Conservation (phyloP, 2,113 vertebrate species). For the Apeltes quadracus region DNA sequence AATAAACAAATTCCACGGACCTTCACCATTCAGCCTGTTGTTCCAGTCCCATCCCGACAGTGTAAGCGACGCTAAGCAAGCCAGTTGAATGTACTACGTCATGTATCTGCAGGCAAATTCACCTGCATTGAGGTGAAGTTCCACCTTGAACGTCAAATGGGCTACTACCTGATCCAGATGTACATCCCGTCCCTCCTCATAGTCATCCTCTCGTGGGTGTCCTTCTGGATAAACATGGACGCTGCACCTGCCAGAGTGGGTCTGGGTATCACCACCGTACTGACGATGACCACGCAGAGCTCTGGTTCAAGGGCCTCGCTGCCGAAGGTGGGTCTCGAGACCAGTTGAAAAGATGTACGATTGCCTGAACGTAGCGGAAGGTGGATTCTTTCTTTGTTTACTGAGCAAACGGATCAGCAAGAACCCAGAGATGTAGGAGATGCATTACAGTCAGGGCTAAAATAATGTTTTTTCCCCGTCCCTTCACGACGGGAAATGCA, state of each 20-base stretch:
- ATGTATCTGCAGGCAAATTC: conserved; percentile 84
- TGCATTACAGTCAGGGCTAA: too few species aligned
- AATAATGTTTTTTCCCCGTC: too few species aligned
- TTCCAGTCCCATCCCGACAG: neutral
- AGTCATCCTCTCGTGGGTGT: conserved; percentile 94
- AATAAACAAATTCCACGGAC: conserved; percentile 19
- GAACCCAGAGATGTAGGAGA: too few species aligned
- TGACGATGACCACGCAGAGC: conserved; percentile 95
- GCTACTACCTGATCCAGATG: conserved; percentile 97
- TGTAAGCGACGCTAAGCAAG: neutral
- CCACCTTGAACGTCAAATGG: conserved; percentile 94
- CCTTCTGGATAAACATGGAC: conserved; percentile 97
- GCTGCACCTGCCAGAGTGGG: conserved; percentile 90
- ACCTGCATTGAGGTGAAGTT: conserved; percentile 96
- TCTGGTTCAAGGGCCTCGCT: conserved; percentile 90
- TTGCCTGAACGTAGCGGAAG: neutral
- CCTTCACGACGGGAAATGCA: neutral
- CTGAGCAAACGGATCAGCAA: too few species aligned
- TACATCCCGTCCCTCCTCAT: conserved; percentile 95
- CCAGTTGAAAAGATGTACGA: neutral
- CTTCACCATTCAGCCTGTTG: neutral
- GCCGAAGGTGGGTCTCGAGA: conserved; percentile 86
- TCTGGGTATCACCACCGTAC: conserved; percentile 91
- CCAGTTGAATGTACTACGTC: neutral
- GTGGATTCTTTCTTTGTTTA: neutral